Conservation (phyloP, 2,113 vertebrate species). For the Stigmatopora nigra region DNA sequence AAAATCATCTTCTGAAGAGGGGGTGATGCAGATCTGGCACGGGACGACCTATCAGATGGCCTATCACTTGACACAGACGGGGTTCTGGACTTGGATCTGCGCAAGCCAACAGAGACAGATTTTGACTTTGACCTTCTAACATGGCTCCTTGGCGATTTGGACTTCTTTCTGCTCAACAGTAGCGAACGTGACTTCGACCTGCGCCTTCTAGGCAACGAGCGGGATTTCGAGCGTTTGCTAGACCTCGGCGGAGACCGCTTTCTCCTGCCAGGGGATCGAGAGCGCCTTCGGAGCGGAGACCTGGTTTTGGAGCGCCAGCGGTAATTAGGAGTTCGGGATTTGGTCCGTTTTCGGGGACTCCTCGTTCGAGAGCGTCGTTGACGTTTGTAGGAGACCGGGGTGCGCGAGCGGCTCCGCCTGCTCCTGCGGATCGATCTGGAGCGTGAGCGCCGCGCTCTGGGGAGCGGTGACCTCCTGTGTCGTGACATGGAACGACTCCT, state of each 20-base stretch:
- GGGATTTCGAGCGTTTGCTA: slow-evolving; percentile 53
- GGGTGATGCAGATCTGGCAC: slow-evolving; percentile 45
- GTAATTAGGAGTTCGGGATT: slow-evolving; percentile 54
- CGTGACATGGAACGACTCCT: slow-evolving; percentile 58
- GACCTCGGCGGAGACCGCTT: slow-evolving; percentile 53
- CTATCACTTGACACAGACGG: slow-evolving; percentile 58
- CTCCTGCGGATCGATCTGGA: slow-evolving; percentile 59
- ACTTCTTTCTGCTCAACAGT: slow-evolving; percentile 42
- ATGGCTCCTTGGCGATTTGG: slow-evolving; percentile 56
- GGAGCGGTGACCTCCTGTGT: slow-evolving; percentile 57
- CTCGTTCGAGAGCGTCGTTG: slow-evolving; percentile 62
- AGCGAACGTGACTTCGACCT: slow-evolving; percentile 54
- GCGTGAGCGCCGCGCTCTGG: slow-evolving; percentile 59
- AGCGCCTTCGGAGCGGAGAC: slow-evolving; percentile 55
- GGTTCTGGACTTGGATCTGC: slow-evolving; percentile 54
- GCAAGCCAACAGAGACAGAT: slow-evolving; percentile 38
- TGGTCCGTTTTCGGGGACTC: slow-evolving; percentile 56
- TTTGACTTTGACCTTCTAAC: slow-evolving; percentile 62
- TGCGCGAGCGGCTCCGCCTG: slow-evolving; percentile 67
- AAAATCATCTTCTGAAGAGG: slow-evolving; percentile 44
- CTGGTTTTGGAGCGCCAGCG: slow-evolving; percentile 54
- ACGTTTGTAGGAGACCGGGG: slow-evolving; percentile 55
- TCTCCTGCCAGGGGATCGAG: slow-evolving; percentile 56
- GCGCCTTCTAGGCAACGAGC: slow-evolving; percentile 46
- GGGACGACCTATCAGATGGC: slow-evolving; percentile 55